Conservation (phyloP, 2,797 vertebrate species). For the Lagocephalus sceleratus region DNA sequence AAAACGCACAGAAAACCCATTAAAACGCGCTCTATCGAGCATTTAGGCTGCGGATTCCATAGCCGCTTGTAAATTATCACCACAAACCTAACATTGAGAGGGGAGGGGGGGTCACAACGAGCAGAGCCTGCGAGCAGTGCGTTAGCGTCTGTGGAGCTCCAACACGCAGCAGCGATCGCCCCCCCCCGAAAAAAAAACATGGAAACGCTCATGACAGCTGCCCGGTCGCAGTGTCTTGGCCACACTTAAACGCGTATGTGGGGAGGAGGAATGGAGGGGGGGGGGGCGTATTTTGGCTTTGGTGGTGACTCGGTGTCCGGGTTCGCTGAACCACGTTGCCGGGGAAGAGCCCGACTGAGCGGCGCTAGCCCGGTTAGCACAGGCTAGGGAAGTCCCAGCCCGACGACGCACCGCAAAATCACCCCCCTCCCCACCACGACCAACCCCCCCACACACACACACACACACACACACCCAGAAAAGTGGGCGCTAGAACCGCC, state of each 20-base stretch:
- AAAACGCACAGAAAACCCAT: slow-evolving; percentile 28
- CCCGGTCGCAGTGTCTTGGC: slow-evolving; percentile 25
- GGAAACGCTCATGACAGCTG: slow-evolving; percentile 48
- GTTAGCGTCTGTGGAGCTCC: slow-evolving; percentile 42
- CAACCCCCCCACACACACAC: too few relatives aligned
- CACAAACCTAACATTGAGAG: too few relatives aligned
- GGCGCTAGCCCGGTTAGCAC: slow-evolving; percentile 46
- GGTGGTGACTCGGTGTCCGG: background rate
- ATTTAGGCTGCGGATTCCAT: background rate
- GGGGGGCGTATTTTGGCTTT: too few relatives aligned
- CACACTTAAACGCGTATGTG: too few relatives aligned
- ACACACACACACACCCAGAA: too few relatives aligned
- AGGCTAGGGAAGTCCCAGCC: slow-evolving; percentile 66
- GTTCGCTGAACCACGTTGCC: slow-evolving; percentile 3
- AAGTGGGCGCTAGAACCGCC: too few relatives aligned
- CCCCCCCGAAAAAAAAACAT: too few relatives aligned
- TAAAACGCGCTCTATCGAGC: background rate
- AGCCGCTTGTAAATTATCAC: too few relatives aligned
- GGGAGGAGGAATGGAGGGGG: too few relatives aligned
- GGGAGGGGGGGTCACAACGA: too few relatives aligned
- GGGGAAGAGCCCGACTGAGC: too few relatives aligned
- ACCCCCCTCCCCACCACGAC: too few relatives aligned
- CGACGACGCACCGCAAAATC: slow-evolving; percentile 5
- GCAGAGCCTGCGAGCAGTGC: background rate
- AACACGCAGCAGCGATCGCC: slow-evolving; percentile 7